Conservation (phyloP, 2,797 vertebrate species). For the Scolopax rusticola region DNA sequence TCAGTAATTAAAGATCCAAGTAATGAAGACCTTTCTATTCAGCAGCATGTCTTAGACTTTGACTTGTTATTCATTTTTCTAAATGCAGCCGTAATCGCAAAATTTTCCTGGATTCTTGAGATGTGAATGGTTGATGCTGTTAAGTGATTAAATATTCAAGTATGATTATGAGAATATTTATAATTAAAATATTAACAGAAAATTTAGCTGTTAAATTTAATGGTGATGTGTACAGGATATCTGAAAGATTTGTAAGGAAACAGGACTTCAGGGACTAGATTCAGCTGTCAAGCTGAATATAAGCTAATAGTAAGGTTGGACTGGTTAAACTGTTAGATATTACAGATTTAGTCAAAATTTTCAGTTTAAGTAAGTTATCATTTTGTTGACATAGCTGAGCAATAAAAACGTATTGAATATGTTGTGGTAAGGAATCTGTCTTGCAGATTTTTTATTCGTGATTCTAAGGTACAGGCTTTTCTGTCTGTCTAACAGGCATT, state of each 20-base stretch:
- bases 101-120: background rate
- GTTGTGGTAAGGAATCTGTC: background rate
- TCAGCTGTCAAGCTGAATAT: background rate
- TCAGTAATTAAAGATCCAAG: background rate
- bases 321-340: background rate
- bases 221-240: background rate
- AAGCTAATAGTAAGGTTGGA: background rate
- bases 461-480: background rate
- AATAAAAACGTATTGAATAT: background rate
- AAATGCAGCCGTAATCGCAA: background rate
- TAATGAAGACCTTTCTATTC: background rate
- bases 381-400: slow-evolving; percentile 5
- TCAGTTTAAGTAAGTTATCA: background rate
- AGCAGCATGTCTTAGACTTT: background rate
- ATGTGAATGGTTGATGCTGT: background rate
- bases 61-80: background rate
- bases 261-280: background rate
- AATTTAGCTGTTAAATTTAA: background rate
- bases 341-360: background rate
- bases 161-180: background rate
- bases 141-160: background rate
- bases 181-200: slow-evolving; percentile 1
- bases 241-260: background rate
- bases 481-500: slow-evolving; percentile 5
- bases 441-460: background rate